phyloP scores from a whole-genome alignment of 2,888 invertebrate species.

The Acrobasis suavella region DNA sequence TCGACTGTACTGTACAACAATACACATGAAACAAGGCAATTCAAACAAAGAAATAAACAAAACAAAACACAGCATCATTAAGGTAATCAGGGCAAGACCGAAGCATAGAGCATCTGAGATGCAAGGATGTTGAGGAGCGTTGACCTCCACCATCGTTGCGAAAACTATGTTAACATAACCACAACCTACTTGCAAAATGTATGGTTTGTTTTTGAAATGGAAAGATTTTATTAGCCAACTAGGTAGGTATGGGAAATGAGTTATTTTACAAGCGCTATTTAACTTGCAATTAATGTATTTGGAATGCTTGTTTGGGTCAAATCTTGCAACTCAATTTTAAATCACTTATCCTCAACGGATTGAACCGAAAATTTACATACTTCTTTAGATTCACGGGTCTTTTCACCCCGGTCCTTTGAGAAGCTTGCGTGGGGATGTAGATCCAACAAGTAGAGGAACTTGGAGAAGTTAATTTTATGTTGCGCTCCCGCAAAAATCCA shows the following conservation, averaged over 20 bases:
- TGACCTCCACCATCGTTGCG: constrained; percentile 5
- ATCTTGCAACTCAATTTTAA: too few species aligned
- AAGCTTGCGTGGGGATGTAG: too few species aligned
- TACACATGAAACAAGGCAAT: neutral
- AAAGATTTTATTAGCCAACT: neutral
- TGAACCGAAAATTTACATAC: too few species aligned
- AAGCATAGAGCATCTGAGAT: neutral
- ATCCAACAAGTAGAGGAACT: too few species aligned
- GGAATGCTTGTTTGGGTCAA: too few species aligned
- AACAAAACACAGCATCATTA: neutral
- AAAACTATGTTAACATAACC: constrained; percentile 12
- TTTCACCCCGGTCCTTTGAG: too few species aligned
- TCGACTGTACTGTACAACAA: neutral
- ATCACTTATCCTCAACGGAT: too few species aligned
- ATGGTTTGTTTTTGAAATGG: neutral
- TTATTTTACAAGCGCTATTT: too few species aligned
- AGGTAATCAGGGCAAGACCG: neutral
- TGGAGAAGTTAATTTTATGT: too few species aligned
- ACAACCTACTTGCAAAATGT: neutral
- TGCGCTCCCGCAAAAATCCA: too few species aligned
- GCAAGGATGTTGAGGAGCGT: constrained; percentile 3
- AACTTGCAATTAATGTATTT: too few species aligned
- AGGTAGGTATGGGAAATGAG: neutral
- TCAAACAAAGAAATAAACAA: neutral
- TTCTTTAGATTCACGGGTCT: too few species aligned